A percentile compares a stretch with the other conserved stretches of the same genome.
phyloP scores from a whole-genome alignment of 2,797 vertebrate species.

The Myiotriccus ornatus region DNA sequence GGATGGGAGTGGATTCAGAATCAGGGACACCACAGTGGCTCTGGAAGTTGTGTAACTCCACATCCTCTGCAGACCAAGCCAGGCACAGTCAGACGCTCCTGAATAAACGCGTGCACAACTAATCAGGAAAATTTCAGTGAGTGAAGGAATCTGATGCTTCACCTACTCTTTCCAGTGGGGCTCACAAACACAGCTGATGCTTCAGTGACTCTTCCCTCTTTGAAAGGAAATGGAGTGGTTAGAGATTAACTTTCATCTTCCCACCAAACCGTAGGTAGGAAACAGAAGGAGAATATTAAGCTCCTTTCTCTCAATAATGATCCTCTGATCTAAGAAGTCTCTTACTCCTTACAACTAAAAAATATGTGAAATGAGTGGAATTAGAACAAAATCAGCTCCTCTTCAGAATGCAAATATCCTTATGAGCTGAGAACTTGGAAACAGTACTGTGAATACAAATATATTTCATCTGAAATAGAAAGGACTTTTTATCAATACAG shows the following conservation, averaged over 20 bases:
- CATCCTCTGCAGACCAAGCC: neutral
- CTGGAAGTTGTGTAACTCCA: neutral
- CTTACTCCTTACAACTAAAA: neutral
- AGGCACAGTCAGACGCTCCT: neutral
- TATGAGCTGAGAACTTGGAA: neutral
- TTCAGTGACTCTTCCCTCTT: neutral
- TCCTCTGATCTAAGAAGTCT: neutral
- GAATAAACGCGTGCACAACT: neutral
- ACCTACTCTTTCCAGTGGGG: neutral
- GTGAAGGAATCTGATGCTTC: neutral
- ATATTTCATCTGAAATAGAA: neutral
- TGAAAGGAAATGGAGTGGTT: neutral
- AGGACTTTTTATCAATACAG: neutral
- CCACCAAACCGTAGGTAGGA: neutral
- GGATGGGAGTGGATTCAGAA: accelerated
- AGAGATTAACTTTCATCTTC: neutral
- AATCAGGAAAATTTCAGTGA: neutral
- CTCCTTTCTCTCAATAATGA: neutral
- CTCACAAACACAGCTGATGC: neutral
- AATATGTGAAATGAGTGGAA: neutral
- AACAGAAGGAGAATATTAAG: neutral
- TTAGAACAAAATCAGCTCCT: slow-evolving; percentile 12
- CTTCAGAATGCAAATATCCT: slow-evolving; percentile 12
- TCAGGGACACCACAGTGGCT: accelerated
- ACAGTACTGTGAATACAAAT: slow-evolving; percentile 3